phyloP scores from a whole-genome alignment of 2,113 vertebrate genomes.

The Dromaius novaehollandiae region DNA sequence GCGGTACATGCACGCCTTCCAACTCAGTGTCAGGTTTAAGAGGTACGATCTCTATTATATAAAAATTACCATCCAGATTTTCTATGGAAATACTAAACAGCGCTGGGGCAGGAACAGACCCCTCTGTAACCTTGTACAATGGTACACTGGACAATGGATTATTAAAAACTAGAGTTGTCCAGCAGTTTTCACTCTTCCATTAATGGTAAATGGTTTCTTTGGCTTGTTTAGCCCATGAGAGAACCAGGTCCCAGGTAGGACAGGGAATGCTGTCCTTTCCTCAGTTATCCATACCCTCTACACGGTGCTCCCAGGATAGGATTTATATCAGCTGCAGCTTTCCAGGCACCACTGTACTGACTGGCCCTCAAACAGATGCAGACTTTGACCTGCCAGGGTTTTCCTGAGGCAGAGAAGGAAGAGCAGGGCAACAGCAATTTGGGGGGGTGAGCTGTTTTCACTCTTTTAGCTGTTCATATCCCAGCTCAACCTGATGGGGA shows the following conservation, averaged over 20 bases:
- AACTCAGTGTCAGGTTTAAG: neutral
- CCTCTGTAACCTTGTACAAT: neutral
- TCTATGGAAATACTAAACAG: neutral
- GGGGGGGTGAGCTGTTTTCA: neutral
- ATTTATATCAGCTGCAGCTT: neutral
- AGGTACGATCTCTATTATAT: neutral
- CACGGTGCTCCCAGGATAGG: neutral
- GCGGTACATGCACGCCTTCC: neutral
- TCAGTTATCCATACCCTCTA: neutral
- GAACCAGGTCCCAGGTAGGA: neutral
- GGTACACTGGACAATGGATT: neutral
- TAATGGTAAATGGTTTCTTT: neutral
- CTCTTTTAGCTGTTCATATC: neutral
- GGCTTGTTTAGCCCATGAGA: neutral
- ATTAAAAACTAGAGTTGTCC: neutral
- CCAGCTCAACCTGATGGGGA: neutral
- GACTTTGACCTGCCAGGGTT: neutral
- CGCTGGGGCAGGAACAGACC: neutral
- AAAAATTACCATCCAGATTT: neutral
- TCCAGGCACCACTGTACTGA: neutral
- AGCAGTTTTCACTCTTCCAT: neutral
- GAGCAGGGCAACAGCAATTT: neutral
- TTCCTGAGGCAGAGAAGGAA: neutral
- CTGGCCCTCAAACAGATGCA: neutral
- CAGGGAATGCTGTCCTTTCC: neutral